Evolutionary conservation across 2,888 invertebrate species (phyloP), one percentile per base, ranked within the genome.

Genomic region (Rhingia rostrata): DNA sequence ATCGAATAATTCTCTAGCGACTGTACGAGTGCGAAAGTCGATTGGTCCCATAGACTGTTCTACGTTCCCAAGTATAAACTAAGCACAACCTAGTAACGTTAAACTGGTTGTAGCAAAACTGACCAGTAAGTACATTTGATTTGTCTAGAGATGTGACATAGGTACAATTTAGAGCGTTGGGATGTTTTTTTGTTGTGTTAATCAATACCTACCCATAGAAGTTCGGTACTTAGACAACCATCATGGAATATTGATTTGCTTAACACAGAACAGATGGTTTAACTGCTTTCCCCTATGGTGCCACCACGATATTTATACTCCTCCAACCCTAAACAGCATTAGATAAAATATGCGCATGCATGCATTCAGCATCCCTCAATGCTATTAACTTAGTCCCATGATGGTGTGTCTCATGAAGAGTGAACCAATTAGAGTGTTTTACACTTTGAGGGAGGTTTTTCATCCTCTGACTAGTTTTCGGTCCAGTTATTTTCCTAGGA

Each of bases 321-420:
- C 43, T 63, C 35, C 54, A 45, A 37, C 73, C 73, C 73, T 73
- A 30, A 72, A 35, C 35, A n/a, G 35, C 10, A 37, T 5, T 9
- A 10, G 12, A 41, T 43, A 51, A 63, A 41, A 30, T 49, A 61
- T 72, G 72, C 72, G 61, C 72, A 61, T 33, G 43, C 49, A 72
- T 45, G 49, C n/a, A 33, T 35, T 10, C 49, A 49, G 14, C 35
- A 63, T 53, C 54, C 37, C 63, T 10, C 47, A 60, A 14, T 14
- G 3, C 3, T 4, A n/a, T 43, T 0, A 4, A 9, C 9, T 30
- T 0, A 30, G 3, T 43, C 35, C 4, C 2, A 33, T 33, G 43
- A 47, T 49, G 70, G 70, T 61, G 70, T 72, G 70, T 53, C 60
- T 30, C 60, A 39, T 4, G 9, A 4, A 9, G 1, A 22, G 6